These are phyloP conservation scores for Eulimnadia texana DNA, from an alignment of 1,140 invertebrate genomes.

Conservation along the genomic window DNA sequence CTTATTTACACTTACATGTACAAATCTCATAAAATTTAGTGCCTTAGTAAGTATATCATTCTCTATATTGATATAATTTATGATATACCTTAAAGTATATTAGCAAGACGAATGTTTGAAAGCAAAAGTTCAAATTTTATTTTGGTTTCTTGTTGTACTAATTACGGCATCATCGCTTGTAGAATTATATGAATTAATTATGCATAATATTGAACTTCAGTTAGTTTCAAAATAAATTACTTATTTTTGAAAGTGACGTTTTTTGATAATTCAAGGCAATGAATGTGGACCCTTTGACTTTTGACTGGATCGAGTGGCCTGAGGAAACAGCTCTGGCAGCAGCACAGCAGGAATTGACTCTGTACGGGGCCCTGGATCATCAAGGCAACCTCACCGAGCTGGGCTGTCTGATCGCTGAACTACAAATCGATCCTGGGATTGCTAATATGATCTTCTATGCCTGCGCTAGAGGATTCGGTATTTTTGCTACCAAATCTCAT, in stretches of 20 bases:
- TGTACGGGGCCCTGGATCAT: neutral
- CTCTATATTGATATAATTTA: too few relatives aligned
- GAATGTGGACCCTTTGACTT: neutral
- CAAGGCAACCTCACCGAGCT: neutral
- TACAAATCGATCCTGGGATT: constrained; percentile 6
- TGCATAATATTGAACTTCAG: too few relatives aligned
- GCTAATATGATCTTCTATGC: constrained; percentile 5
- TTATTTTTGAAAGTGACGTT: too few relatives aligned
- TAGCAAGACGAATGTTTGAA: too few relatives aligned
- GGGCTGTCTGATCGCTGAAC: constrained; percentile 1
- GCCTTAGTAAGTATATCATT: too few relatives aligned
- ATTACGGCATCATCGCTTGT: too few relatives aligned
- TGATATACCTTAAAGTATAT: too few relatives aligned
- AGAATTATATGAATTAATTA: too few relatives aligned
- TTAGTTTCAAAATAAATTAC: too few relatives aligned
- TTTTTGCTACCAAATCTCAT: neutral
- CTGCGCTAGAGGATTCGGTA: constrained; percentile 3
- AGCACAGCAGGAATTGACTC: neutral
- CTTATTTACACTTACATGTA: neutral
- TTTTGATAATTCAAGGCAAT: neutral
- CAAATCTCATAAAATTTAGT: too few relatives aligned
- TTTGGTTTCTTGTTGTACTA: too few relatives aligned
- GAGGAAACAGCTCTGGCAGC: neutral
- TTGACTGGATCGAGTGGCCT: constrained; percentile 1
- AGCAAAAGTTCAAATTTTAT: too few relatives aligned